Conservation (phyloP, 2,888 invertebrate genomes). For the Fragum sueziense region DNA sequence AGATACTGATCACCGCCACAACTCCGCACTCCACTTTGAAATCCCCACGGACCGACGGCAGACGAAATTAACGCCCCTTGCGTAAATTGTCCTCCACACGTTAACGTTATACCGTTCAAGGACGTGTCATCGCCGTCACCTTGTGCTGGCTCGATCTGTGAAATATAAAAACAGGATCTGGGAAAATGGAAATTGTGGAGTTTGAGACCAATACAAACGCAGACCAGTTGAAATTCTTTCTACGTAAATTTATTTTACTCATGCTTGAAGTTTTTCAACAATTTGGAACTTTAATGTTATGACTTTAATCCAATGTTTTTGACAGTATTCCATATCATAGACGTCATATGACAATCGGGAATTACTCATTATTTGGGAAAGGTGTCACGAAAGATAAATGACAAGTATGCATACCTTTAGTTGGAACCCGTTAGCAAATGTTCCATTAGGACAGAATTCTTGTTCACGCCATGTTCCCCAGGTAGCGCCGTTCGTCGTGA, state of each 20-base stretch:
- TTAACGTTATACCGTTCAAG: neutral
- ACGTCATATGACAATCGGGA: too few relatives aligned
- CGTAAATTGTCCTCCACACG: neutral
- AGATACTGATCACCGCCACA: constrained; percentile 4
- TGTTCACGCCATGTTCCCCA: constrained; percentile 16
- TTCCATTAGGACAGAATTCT: constrained; percentile 14
- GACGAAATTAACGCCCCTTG: neutral
- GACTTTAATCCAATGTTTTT: neutral
- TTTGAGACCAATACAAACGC: too few relatives aligned
- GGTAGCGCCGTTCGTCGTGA: neutral
- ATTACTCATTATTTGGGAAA: too few relatives aligned
- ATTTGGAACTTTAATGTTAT: too few relatives aligned
- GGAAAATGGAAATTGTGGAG: too few relatives aligned
- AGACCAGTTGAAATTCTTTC: too few relatives aligned
- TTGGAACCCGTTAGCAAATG: constrained; percentile 4
- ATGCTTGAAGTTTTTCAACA: too few relatives aligned
- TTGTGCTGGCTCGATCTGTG: constrained; percentile 2
- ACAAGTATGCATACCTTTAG: constrained; percentile 1
- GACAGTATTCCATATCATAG: too few relatives aligned
- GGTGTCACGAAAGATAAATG: neutral
- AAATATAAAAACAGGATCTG: too few relatives aligned
- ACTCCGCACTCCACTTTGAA: too few relatives aligned
- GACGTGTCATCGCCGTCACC: constrained; percentile 10
- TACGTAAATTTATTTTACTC: too few relatives aligned
- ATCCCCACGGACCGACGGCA: constrained; percentile 3